Conservation (phyloP, 1,140 invertebrate genomes). For the Apis dorsata region DNA sequence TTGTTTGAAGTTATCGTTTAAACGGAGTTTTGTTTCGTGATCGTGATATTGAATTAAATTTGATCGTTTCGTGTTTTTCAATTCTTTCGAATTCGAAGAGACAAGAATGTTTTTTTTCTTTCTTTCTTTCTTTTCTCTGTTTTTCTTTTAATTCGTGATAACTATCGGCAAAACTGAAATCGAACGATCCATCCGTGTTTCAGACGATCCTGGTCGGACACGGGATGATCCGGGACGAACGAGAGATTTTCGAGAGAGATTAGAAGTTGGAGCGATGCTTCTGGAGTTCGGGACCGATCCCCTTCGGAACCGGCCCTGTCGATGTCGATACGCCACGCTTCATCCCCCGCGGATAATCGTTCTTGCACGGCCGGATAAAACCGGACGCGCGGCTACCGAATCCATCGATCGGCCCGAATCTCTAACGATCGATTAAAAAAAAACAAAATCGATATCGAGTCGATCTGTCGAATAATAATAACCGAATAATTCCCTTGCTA, state of each 20-base stretch:
- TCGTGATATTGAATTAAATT: no score
- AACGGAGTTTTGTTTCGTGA: no score
- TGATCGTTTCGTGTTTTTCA: no score
- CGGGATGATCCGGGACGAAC: slow-evolving; percentile 55
- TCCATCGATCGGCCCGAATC: not conserved
- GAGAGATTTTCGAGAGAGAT: slow-evolving; percentile 56
- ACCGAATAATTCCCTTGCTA: no score
- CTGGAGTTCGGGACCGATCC: slow-evolving; percentile 26
- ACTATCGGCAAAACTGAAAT: slow-evolving; percentile 22
- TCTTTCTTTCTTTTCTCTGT: no score
- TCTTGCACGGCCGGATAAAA: slow-evolving; percentile 37
- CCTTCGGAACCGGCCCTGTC: slow-evolving; percentile 53
- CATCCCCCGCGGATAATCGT: slow-evolving; percentile 59
- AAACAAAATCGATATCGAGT: no score
- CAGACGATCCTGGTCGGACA: slow-evolving; percentile 30
- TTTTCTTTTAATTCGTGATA: slow-evolving; percentile 31
- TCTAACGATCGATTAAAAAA: not conserved
- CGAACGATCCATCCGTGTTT: slow-evolving; percentile 40
- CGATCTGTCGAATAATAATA: no score
- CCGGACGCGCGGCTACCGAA: slow-evolving; percentile 44
- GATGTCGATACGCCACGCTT: slow-evolving; percentile 56
- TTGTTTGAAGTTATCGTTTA: no score
- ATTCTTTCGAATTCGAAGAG: not conserved
- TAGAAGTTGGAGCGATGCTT: slow-evolving; percentile 30
- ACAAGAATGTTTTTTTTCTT: not conserved